Evolutionary conservation across 2,888 invertebrate species (phyloP).

Genomic region (Eugnorisma glareosa): DNA sequence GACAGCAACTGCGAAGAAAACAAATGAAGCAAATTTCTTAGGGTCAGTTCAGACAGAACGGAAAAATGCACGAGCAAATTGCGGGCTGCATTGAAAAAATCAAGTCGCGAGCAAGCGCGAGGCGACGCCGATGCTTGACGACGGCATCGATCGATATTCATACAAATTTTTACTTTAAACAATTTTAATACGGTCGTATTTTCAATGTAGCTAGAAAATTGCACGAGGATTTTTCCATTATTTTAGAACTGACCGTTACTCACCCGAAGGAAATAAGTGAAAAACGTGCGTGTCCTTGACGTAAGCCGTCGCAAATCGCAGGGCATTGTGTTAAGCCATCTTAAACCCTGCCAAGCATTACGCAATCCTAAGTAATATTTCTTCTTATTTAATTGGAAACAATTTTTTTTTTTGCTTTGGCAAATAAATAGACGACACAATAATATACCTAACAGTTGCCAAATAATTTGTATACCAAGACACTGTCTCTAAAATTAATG

Average conservation of each 20-base stretch:
- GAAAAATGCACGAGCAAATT: not conserved
- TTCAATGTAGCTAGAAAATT: no score
- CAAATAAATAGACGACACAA: not conserved
- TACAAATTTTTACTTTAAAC: no score
- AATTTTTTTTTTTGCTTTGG: not conserved
- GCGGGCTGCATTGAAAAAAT: not conserved
- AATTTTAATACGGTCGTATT: no score
- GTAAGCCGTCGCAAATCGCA: not conserved
- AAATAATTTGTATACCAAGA: conserved; percentile 17
- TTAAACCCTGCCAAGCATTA: not conserved
- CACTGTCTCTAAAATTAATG: not conserved
- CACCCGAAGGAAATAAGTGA: not conserved
- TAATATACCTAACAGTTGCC: conserved; percentile 15
- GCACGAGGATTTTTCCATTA: no score
- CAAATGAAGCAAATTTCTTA: not conserved
- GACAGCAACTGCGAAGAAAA: not conserved
- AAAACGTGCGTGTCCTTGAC: not conserved
- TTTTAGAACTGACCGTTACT: not conserved
- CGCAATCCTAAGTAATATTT: not conserved
- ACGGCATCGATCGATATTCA: no score
- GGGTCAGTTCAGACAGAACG: not conserved
- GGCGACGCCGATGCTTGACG: no score
- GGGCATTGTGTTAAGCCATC: not conserved
- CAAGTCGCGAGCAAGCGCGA: no score
- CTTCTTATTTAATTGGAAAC: not conserved